Conservation (phyloP, 2,113 vertebrate species). For the Zosterops japonicus region DNA sequence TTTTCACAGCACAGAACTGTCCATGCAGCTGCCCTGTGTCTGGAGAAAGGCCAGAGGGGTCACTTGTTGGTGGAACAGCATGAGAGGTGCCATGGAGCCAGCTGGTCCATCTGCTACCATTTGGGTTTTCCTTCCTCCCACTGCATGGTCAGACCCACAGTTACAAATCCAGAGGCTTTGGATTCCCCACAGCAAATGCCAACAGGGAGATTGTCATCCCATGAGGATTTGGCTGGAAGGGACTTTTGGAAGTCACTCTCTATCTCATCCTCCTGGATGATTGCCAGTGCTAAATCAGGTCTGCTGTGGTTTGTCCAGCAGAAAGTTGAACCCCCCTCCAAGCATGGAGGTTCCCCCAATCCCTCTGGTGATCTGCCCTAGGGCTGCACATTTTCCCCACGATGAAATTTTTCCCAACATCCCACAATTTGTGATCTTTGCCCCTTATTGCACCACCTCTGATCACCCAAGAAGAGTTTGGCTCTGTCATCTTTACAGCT, state of each 20-base stretch:
- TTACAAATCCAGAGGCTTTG: not conserved
- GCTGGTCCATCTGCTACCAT: not conserved
- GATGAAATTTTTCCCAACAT: not conserved
- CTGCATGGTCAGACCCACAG: not conserved
- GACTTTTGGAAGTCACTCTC: not conserved
- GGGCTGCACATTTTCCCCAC: not conserved
- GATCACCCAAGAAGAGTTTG: not conserved
- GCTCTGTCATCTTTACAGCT: not conserved
- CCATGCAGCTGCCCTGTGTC: not conserved
- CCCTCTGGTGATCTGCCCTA: not conserved
- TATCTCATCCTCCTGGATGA: not conserved
- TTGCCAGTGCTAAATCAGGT: not conserved
- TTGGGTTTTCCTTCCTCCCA: not conserved
- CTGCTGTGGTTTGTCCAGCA: not conserved
- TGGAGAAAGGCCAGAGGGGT: not conserved
- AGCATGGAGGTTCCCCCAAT: not conserved
- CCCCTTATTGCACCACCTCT: not conserved
- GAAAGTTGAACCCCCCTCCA: not conserved
- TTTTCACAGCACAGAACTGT: not conserved
- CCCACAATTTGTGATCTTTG: not conserved
- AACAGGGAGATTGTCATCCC: not conserved
- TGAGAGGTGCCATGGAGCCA: not conserved
- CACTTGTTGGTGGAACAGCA: not conserved
- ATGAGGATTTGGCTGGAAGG: not conserved
- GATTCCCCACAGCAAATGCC: not conserved